Conservation (phyloP, 2,888 invertebrate genomes). For the Temnothorax rugatulus region DNA sequence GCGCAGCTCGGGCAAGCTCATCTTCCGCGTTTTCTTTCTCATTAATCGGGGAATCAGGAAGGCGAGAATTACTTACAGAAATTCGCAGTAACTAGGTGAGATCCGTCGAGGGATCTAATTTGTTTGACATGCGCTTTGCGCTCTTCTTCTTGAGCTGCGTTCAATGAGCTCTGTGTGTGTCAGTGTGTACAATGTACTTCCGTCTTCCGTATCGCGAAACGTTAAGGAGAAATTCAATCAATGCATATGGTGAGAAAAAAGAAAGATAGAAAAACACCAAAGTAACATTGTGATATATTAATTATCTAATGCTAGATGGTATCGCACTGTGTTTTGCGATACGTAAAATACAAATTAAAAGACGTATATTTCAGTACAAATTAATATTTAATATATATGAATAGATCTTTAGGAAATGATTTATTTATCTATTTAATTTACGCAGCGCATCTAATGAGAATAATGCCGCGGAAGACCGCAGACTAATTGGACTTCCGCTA, state of each 20-base stretch:
- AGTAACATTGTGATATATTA: too few species aligned
- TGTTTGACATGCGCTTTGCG: constrained; percentile 54
- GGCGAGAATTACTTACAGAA: not conserved
- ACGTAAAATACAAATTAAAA: too few species aligned
- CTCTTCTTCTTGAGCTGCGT: not conserved
- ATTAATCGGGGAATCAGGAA: not conserved
- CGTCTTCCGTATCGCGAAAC: not conserved
- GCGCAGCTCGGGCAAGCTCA: not conserved
- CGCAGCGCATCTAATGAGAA: too few species aligned
- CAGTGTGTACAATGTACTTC: too few species aligned
- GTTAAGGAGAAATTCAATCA: not conserved
- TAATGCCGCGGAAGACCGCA: too few species aligned
- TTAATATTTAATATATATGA: too few species aligned
- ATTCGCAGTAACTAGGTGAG: constrained; percentile 1
- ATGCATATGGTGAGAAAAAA: not conserved
- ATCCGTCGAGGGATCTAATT: not conserved
- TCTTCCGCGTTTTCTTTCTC: constrained; percentile 13
- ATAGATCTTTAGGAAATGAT: too few species aligned
- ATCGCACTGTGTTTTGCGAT: too few species aligned
- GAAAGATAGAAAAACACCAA: not conserved
- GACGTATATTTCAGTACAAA: too few species aligned
- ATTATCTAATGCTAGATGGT: too few species aligned
- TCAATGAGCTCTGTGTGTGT: not conserved
- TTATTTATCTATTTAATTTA: too few species aligned
- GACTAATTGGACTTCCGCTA: too few species aligned